Evolutionary conservation across 2,797 vertebrate species (phyloP).

Genomic region (Epinephelus malabaricus): DNA sequence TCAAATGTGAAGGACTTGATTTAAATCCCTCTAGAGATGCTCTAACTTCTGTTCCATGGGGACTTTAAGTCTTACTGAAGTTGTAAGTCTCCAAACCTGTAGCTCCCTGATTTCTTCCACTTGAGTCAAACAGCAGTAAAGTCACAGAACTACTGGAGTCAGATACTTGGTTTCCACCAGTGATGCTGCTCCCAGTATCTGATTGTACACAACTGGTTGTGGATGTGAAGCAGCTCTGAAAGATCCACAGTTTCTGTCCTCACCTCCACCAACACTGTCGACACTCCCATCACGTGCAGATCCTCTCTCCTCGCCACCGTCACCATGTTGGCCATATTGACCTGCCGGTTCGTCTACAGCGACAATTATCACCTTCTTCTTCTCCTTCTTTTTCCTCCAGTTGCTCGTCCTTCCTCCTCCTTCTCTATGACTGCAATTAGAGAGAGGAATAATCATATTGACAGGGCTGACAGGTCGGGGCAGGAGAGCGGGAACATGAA

Average conservation of each 20-base stretch:
- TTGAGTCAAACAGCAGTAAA: too few species aligned
- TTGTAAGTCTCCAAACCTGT: too few species aligned
- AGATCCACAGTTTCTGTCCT: conserved; percentile 5
- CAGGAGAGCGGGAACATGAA: conserved; percentile 67
- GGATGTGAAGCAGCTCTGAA: conserved; percentile 2
- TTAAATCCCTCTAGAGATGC: too few species aligned
- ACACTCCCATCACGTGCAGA: conserved; percentile 56
- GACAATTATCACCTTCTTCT: conserved; percentile 65
- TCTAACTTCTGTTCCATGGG: too few species aligned
- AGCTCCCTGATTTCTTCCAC: too few species aligned
- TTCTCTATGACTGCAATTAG: conserved; percentile 80
- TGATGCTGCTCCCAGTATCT: background rate
- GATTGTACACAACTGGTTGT: background rate
- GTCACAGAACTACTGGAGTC: background rate
- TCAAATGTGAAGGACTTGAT: too few species aligned
- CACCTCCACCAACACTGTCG: conserved; percentile 12
- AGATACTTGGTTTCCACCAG: background rate
- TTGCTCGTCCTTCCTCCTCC: conserved; percentile 9
- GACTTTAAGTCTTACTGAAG: too few species aligned
- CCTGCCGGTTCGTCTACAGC: conserved; percentile 43
- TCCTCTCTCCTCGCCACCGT: conserved; percentile 20
- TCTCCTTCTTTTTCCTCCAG: conserved; percentile 9
- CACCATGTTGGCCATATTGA: conserved; percentile 68
- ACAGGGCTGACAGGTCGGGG: conserved; percentile 80
- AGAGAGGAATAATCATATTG: conserved; percentile 80